phyloP scores from a whole-genome alignment of 1,140 invertebrate species.

The Metopolophium dirhodum region DNA sequence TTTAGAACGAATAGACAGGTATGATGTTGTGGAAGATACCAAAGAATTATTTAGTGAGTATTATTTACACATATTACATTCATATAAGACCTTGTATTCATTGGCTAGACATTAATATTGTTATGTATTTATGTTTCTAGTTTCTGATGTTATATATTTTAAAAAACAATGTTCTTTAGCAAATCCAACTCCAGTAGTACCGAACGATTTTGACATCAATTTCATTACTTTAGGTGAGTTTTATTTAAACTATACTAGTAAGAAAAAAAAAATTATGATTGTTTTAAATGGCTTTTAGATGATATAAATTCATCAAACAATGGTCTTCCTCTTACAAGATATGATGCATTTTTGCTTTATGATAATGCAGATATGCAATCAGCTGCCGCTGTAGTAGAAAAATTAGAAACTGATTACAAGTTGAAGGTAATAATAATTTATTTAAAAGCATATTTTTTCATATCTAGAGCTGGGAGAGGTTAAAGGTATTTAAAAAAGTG shows the following conservation, averaged over 20 bases:
- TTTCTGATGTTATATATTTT: not conserved
- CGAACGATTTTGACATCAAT: conserved; percentile 16
- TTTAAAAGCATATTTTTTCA: not conserved
- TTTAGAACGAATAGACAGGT: conserved; percentile 71
- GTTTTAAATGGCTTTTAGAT: conserved; percentile 62
- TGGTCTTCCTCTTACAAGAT: conserved; percentile 67
- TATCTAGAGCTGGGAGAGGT: no score
- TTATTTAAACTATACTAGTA: not conserved
- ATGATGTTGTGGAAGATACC: conserved; percentile 72
- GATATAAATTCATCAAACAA: conserved; percentile 66
- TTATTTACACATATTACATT: not conserved
- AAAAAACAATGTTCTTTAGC: conserved; percentile 31
- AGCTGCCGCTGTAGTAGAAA: conserved; percentile 69
- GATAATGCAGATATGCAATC: conserved; percentile 73
- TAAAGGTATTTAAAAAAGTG: no score
- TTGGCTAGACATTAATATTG: not conserved
- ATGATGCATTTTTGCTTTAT: conserved; percentile 76
- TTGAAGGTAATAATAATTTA: conserved; percentile 66
- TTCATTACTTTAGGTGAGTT: conserved; percentile 39
- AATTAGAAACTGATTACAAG: conserved; percentile 69
- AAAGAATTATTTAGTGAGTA: conserved; percentile 67
- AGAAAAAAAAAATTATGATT: not conserved
- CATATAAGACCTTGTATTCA: not conserved
- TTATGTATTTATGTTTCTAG: conserved; percentile 30
- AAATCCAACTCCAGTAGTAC: not conserved